Percentiles rank a stretch among this genome's conserved stretches.
Evolutionary conservation across 1,140 invertebrate species (phyloP).

Genomic region (Xylocopa sonorina): DNA sequence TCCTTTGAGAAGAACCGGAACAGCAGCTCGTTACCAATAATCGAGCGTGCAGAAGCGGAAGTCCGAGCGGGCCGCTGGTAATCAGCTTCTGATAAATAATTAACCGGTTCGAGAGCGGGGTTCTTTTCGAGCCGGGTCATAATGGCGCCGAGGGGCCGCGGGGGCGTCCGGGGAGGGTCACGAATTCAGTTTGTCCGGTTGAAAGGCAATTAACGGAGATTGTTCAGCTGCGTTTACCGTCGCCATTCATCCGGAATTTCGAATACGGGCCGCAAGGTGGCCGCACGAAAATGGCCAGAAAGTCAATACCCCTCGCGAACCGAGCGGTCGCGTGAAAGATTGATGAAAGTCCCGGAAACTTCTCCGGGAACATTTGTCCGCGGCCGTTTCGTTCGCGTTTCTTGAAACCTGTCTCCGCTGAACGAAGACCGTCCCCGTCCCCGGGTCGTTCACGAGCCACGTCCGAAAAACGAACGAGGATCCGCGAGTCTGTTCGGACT

Average conservation of each 20-base stretch:
- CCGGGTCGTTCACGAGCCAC: not conserved
- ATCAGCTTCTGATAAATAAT: conserved; percentile 41
- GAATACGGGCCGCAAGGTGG: conserved; percentile 23
- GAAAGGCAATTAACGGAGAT: conserved; percentile 48
- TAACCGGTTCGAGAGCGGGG: not conserved
- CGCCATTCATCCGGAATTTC: conserved; percentile 40
- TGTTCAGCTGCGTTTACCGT: conserved; percentile 43
- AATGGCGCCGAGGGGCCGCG: not conserved
- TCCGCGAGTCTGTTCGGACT: not conserved
- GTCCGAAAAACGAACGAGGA: not conserved
- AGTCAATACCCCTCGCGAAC: conserved; percentile 32
- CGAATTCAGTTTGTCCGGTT: conserved; percentile 32
- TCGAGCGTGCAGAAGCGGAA: not conserved
- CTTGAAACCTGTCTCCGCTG: not conserved
- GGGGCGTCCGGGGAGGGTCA: not conserved
- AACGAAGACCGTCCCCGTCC: not conserved
- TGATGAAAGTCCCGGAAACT: conserved; percentile 47
- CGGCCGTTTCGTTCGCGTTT: conserved; percentile 29
- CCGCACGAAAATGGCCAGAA: conserved; percentile 37
- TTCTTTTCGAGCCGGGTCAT: conserved; percentile 4
- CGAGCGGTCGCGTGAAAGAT: conserved; percentile 42
- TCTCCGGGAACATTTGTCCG: conserved; percentile 32
- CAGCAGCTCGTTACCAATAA: not conserved
- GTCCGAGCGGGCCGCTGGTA: not conserved
- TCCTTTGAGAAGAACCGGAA: not conserved